A percentile compares a stretch with the other conserved stretches of the same genome.
Evolutionary conservation across 37 sponge, comb jelly and placozoan genomes (phyloP).

Genomic region (Amphimedon queenslandica): DNA sequence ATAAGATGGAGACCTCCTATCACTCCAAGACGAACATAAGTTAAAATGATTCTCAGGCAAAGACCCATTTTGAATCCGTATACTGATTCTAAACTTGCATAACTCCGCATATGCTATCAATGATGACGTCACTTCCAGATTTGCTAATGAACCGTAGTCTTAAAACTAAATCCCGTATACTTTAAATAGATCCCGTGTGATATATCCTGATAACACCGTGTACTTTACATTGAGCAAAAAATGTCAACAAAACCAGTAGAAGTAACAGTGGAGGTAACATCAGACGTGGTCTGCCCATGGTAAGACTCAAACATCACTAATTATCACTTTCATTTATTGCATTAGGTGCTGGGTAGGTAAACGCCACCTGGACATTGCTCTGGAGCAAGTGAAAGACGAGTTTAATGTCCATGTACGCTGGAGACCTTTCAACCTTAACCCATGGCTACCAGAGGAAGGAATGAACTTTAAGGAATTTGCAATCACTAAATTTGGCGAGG

Average conservation of each 20-base stretch:
- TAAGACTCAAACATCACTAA: slow-evolving; percentile 11
- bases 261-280: slow-evolving; percentile 48
- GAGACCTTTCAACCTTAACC: slow-evolving; percentile 70
- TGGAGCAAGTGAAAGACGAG: slow-evolving; percentile 31
- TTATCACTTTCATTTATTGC: not conserved
- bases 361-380: slow-evolving; percentile 33
- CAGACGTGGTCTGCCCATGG: slow-evolving; percentile 66
- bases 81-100: not conserved
- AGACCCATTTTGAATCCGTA: not conserved
- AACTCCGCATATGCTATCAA: too few relatives aligned
- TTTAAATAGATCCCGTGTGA: too few relatives aligned
- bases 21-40: not conserved
- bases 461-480: slow-evolving; percentile 37
- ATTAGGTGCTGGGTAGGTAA: slow-evolving; percentile 58
- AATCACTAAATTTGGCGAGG: slow-evolving; percentile 45
- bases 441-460: slow-evolving; percentile 59
- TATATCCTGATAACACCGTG: not conserved
- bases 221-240: not conserved
- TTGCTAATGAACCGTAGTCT: too few relatives aligned
- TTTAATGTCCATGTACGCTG: slow-evolving; percentile 57
- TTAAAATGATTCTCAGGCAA: not conserved
- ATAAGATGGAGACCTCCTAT: slow-evolving; percentile 6
- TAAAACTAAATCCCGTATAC: too few relatives aligned
- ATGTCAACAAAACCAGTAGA: slow-evolving; percentile 5
- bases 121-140: too few relatives aligned